Evolutionary conservation across 2,113 vertebrate genomes (phyloP), one percentile per base, ranked within the genome.

Genomic region (Ochotona princeps): DNA sequence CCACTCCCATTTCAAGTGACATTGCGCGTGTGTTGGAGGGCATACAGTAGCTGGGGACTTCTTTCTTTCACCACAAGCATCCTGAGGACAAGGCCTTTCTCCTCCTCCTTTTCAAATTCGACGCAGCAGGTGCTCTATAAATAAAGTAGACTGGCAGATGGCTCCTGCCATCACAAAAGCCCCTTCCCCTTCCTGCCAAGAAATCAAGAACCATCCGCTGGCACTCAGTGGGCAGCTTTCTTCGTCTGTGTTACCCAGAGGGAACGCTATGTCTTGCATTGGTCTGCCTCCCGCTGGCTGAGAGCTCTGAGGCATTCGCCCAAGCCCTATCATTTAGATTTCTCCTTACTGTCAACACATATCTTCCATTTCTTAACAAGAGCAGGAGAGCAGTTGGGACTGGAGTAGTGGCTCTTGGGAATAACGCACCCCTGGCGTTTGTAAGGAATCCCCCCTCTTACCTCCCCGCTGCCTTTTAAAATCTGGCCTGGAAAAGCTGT

Each of bases 71-170:
- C 87, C 96, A 93, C 61, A 96, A 96, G 94, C 93, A 90, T 91
- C 89, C 93, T 95, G 92, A 96, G 96, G 91, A 94, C 96, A 94
- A 87, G 74, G 69, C 74, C 74, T 14, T 28, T 85, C 82, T 93
- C 72, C 90, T 65, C 65, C 90, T 95, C 83, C 95, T 93, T 84
- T 82, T 79, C 83, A 92, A 81, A 93, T 70, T 83, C 84, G 14
- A 72, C n/a, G n/a, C 74, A 92, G 91, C 97, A 97, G 96, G 92
- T 95, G 94, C 60, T 87, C 85, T 21, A n/a, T 92, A 97, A 97
- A 96, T 96, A 96, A 92, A 96, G 90, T 93, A 90, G 74, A 78
- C 65, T 92, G 94, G 78, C 95, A 92, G 83, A 3, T 79, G 47
- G 38, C 60, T 83, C 63, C 75, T 78, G 44, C 65, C 7, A 0